Percentiles rank a stretch among this genome's conserved stretches.
Evolutionary conservation across 2,888 invertebrate genomes (phyloP).

Genomic region (Dryomyza anilis): DNA sequence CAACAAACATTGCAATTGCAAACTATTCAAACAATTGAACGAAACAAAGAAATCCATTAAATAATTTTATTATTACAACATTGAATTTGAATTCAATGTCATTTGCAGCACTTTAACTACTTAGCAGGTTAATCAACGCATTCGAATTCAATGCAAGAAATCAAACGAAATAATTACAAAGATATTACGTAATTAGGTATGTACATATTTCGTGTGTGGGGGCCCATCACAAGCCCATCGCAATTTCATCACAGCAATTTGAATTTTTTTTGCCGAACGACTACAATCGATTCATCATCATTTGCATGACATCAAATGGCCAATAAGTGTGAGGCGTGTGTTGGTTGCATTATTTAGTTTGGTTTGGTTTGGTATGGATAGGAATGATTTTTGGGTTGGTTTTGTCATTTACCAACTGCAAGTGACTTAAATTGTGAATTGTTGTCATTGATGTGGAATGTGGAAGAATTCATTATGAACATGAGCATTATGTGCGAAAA

Average conservation of each 20-base stretch:
- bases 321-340: background rate
- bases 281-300: slow-evolving; percentile 2
- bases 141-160: slow-evolving; percentile 9
- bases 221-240: background rate
- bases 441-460: background rate
- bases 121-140: background rate
- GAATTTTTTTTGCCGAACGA: background rate
- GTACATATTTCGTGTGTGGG: background rate
- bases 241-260: background rate
- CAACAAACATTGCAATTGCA: too few relatives aligned
- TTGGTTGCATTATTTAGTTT: background rate
- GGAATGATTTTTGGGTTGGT: too few relatives aligned
- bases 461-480: background rate
- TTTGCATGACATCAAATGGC: background rate
- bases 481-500: background rate
- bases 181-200: too few relatives aligned
- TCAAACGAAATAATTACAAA: slow-evolving; percentile 9
- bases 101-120: background rate
- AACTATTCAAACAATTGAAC: too few relatives aligned
- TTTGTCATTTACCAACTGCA: background rate
- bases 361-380: background rate
- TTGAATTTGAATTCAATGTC: background rate
- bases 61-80: background rate
- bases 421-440: background rate
- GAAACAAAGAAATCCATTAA: too few relatives aligned